Percentiles rank a stretch among this genome's conserved stretches.
Conservation (phyloP, 2,797 vertebrate species). For the Aeoliscus strigatus region DNA sequence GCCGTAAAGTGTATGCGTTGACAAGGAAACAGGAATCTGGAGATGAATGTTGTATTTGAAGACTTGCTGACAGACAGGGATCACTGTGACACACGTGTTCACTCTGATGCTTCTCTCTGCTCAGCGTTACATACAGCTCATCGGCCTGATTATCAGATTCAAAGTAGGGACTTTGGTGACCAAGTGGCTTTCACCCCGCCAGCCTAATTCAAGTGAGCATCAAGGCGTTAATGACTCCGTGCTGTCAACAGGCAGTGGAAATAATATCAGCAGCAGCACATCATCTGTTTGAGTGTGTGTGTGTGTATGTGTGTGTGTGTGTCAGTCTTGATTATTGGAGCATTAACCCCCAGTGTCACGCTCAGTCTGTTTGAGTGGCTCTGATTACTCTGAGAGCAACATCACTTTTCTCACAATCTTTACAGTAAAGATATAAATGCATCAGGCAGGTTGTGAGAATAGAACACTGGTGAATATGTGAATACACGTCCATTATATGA, state of each 20-base stretch:
- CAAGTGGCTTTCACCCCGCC: conserved; percentile 20
- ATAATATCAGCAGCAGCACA: conserved; percentile 42
- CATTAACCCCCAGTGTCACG: conserved; percentile 9
- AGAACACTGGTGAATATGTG: too few species aligned
- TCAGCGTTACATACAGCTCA: conserved; percentile 1
- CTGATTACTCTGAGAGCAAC: conserved; percentile 1
- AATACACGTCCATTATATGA: too few species aligned
- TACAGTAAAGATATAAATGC: too few species aligned
- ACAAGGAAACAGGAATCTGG: too few species aligned
- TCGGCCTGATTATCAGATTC: conserved; percentile 21
- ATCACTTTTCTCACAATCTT: background rate
- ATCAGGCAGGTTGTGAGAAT: too few species aligned
- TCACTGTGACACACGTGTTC: conserved; percentile 45
- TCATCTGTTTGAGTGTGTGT: conserved; percentile 41
- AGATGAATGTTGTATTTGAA: conserved; percentile 61
- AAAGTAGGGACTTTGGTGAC: conserved; percentile 23
- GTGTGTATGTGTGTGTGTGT: conserved; percentile 30
- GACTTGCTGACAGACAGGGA: conserved; percentile 51
- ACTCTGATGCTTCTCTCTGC: conserved; percentile 17
- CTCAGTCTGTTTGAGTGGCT: conserved; percentile 6
- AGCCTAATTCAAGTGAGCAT: conserved; percentile 53
- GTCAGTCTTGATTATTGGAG: conserved; percentile 47
- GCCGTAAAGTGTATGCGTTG: too few species aligned
- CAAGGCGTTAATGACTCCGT: conserved; percentile 42
- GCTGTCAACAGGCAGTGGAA: conserved; percentile 34